Conservation (phyloP, 2,113 vertebrate genomes). For the Falcunculus frontatus region DNA sequence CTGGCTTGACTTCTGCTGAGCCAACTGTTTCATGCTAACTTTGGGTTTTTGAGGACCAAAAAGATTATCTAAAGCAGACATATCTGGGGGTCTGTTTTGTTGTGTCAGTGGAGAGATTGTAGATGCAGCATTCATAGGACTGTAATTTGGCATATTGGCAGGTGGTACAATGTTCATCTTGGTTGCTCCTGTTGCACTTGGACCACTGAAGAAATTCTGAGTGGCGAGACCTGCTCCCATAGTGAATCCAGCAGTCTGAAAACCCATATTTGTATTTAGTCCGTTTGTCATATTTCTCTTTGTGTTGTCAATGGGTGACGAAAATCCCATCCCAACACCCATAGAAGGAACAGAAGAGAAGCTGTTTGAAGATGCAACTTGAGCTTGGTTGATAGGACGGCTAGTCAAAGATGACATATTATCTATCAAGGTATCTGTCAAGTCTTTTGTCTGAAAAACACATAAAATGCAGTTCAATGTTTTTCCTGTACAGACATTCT, state of each 20-base stretch:
- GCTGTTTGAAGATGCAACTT: slow-evolving; percentile 71
- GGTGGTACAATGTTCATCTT: slow-evolving; percentile 75
- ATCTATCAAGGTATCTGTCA: slow-evolving; percentile 91
- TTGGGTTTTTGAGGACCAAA: slow-evolving; percentile 91
- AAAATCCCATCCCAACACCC: slow-evolving; percentile 73
- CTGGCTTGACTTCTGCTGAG: slow-evolving; percentile 80
- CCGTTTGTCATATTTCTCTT: slow-evolving; percentile 82
- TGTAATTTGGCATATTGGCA: slow-evolving; percentile 83
- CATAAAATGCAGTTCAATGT: background rate
- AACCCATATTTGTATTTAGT: slow-evolving; percentile 80
- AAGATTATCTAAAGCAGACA: slow-evolving; percentile 91
- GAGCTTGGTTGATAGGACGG: slow-evolving; percentile 76
- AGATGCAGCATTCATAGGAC: slow-evolving; percentile 66
- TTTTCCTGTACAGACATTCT: background rate
- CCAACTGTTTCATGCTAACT: slow-evolving; percentile 93
- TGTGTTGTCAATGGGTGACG: slow-evolving; percentile 69
- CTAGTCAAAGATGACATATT: slow-evolving; percentile 86
- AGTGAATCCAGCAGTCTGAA: slow-evolving; percentile 80
- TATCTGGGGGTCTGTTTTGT: slow-evolving; percentile 77
- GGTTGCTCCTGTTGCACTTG: slow-evolving; percentile 45
- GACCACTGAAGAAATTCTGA: slow-evolving; percentile 79
- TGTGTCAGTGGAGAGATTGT: slow-evolving; percentile 61
- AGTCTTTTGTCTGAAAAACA: slow-evolving; percentile 88
- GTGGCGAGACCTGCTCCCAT: slow-evolving; percentile 74
- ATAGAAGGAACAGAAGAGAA: slow-evolving; percentile 76